Conservation (phyloP, 2,797 vertebrate species). For the Acanthurus leucopareius region DNA sequence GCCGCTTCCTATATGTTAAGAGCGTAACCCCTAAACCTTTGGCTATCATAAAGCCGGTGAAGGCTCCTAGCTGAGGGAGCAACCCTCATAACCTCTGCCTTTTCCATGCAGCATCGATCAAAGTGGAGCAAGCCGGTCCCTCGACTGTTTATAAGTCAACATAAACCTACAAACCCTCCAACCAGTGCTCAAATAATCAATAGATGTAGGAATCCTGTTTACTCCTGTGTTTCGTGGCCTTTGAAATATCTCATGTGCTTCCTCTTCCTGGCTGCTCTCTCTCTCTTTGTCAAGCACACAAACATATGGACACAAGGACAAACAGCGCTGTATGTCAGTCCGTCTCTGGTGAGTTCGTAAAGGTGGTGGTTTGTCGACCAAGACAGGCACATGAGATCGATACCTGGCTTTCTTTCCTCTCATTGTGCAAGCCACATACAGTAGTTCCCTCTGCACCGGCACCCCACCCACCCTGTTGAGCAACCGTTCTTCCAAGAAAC, state of each 20-base stretch:
- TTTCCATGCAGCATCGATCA: constrained; percentile 67
- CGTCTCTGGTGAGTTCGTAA: constrained; percentile 51
- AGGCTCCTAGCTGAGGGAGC: constrained; percentile 37
- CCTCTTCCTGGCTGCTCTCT: background rate
- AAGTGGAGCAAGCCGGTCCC: constrained; percentile 55
- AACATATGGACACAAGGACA: constrained; percentile 55
- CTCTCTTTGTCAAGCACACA: constrained; percentile 28
- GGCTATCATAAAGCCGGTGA: constrained; percentile 38
- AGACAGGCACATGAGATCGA: constrained; percentile 59
- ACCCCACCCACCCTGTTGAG: constrained; percentile 15
- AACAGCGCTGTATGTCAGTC: constrained; percentile 53
- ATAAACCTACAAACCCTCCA: constrained; percentile 70
- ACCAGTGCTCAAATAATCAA: constrained; percentile 72
- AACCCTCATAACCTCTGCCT: constrained; percentile 34
- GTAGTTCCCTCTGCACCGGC: constrained; percentile 11
- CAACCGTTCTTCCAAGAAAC: constrained; percentile 37
- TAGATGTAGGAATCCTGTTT: constrained; percentile 73
- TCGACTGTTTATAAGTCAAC: constrained; percentile 77
- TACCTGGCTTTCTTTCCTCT: constrained; percentile 42
- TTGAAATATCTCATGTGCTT: constrained; percentile 56
- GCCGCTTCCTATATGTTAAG: constrained; percentile 14
- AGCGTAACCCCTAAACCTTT: constrained; percentile 50
- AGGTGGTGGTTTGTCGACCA: constrained; percentile 49
- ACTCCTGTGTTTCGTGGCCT: constrained; percentile 64
- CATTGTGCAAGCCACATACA: constrained; percentile 15